These are phyloP conservation scores for Peromyscus attwateri DNA, from an alignment of 2,797 vertebrate genomes.

Conservation along the genomic window DNA sequence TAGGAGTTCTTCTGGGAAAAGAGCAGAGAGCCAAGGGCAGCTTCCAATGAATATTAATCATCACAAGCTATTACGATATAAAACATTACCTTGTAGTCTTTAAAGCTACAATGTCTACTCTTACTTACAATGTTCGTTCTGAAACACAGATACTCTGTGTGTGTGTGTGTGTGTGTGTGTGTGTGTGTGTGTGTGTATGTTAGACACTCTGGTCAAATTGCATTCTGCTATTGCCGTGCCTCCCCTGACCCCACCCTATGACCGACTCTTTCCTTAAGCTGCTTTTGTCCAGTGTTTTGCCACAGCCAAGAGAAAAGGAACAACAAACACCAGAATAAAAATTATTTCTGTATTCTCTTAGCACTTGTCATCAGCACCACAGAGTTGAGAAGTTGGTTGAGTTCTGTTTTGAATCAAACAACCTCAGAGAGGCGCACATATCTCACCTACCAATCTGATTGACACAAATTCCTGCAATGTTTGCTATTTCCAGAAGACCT, in stretches of 20 bases:
- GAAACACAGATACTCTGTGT: neutral
- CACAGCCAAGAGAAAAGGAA: neutral
- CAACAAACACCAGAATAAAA: neutral
- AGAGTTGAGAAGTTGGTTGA: neutral
- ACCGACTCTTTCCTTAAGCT: neutral
- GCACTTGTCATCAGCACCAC: neutral
- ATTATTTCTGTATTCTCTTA: neutral
- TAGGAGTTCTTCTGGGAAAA: neutral
- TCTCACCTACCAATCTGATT: constrained; percentile 4
- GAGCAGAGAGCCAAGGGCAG: neutral
- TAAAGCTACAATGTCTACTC: neutral
- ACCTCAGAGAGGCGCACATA: neutral
- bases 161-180: neutral
- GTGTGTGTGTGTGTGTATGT: no score
- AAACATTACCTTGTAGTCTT: neutral
- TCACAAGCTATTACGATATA: neutral
- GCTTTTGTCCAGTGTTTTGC: neutral
- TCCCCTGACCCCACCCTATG: no score
- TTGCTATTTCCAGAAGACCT: neutral
- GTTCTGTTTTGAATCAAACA: constrained; percentile 28
- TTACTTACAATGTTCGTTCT: neutral
- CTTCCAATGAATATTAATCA: neutral
- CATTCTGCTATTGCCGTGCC: no score
- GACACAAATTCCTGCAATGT: neutral
- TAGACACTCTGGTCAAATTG: neutral